Evolutionary conservation across 2,888 invertebrate genomes (phyloP).

Genomic region (Leptopilina syphax): DNA sequence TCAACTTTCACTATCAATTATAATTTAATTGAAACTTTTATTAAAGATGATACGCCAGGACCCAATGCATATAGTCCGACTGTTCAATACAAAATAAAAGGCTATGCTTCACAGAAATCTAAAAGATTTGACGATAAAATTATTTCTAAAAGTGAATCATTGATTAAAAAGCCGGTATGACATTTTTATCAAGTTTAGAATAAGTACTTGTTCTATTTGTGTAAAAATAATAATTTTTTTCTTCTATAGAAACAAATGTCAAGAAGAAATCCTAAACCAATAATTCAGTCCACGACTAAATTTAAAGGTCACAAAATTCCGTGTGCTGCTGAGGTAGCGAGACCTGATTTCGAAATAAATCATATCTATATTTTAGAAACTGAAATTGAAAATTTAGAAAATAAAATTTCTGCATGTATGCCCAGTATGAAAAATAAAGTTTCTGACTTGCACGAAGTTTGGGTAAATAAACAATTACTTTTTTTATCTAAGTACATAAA

Average conservation of each 20-base stretch:
- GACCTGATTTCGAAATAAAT: background rate
- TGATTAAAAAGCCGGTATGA: background rate
- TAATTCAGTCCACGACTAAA: background rate
- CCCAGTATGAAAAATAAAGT: slow-evolving; percentile 21
- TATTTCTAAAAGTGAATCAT: background rate
- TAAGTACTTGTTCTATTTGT: background rate
- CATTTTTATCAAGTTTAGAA: background rate
- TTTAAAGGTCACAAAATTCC: background rate
- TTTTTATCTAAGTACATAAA: too few species aligned
- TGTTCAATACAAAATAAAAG: background rate
- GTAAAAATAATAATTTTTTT: background rate
- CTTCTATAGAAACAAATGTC: slow-evolving; percentile 5
- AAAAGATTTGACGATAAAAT: slow-evolving; percentile 37
- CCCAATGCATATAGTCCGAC: slow-evolving; percentile 28
- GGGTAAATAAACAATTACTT: background rate
- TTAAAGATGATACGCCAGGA: slow-evolving; percentile 21
- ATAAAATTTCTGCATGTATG: background rate
- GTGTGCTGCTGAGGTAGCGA: background rate
- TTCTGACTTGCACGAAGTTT: slow-evolving; percentile 6
- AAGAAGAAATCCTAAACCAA: background rate
- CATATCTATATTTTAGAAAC: background rate
- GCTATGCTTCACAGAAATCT: slow-evolving; percentile 12
- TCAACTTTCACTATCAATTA: background rate
- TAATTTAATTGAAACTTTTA: background rate
- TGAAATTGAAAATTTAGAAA: slow-evolving; percentile 12